Conservation (phyloP, 2,888 invertebrate species). For the Carabus problematicus region DNA sequence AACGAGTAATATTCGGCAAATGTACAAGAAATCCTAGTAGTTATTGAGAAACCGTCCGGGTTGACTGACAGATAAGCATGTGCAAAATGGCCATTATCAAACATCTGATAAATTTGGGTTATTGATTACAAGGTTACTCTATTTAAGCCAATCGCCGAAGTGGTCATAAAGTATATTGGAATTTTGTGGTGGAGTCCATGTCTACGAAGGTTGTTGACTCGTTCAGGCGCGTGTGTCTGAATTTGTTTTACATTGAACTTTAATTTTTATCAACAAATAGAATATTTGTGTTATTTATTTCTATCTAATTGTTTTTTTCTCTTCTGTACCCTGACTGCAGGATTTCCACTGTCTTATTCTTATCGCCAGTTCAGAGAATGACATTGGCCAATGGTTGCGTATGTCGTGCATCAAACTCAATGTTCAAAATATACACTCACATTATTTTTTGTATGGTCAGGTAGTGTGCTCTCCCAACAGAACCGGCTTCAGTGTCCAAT, state of each 20-base stretch:
- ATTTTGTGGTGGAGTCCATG: not conserved
- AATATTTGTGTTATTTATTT: not conserved
- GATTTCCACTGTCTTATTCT: not conserved
- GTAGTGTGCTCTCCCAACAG: constrained; percentile 23
- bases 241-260: not conserved
- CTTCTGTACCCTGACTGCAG: not conserved
- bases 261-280: not conserved
- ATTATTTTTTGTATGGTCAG: constrained; percentile 28
- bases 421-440: constrained; percentile 33
- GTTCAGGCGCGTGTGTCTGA: not conserved
- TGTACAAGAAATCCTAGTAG: too few relatives aligned
- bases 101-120: constrained; percentile 39
- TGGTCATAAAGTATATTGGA: not conserved
- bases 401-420: constrained; percentile 9
- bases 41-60: not conserved
- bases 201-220: constrained; percentile 23
- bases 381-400: constrained; percentile 20
- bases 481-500: not conserved
- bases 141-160: constrained; percentile 26
- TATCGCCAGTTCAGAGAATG: not conserved
- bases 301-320: not conserved
- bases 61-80: constrained; percentile 39
- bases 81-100: constrained; percentile 10
- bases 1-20: too few relatives aligned
- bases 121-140: constrained; percentile 39